These are phyloP conservation scores for Aphrophora alni DNA, from an alignment of 2,888 invertebrate genomes.

Conservation along the genomic window DNA sequence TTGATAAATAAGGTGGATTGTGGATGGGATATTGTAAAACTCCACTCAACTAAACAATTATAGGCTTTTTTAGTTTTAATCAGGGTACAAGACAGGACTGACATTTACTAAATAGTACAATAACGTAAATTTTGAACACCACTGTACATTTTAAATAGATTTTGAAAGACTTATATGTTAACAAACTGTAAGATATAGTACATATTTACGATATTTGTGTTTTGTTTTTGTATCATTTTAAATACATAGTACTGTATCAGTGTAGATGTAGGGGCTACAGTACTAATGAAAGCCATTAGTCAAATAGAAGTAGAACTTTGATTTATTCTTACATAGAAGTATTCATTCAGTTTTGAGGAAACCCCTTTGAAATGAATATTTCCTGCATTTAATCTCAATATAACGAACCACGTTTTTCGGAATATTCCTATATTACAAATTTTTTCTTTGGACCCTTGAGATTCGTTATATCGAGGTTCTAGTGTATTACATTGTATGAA, in stretches of 20 bases:
- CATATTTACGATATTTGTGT: neutral
- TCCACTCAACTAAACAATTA: neutral
- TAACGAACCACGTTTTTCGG: neutral
- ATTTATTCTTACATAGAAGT: neutral
- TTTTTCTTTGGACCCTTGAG: neutral
- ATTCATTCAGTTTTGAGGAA: neutral
- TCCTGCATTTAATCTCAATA: neutral
- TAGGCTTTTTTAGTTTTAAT: neutral
- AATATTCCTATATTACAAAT: neutral
- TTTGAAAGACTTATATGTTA: too few species aligned
- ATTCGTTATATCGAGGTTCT: conserved; percentile 1
- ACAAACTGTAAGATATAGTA: too few species aligned
- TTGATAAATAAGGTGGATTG: too few species aligned
- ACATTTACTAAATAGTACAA: too few species aligned
- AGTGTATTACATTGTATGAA: neutral
- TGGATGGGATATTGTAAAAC: too few species aligned
- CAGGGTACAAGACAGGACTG: neutral
- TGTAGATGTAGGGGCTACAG: neutral
- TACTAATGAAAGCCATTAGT: neutral
- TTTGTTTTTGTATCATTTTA: neutral
- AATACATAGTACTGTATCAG: neutral
- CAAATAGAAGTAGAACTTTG: neutral
- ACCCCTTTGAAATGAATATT: neutral
- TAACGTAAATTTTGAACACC: too few species aligned
- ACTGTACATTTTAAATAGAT: too few species aligned